Evolutionary conservation across 2,113 vertebrate species (phyloP).

Genomic region (Ellobius talpinus): DNA sequence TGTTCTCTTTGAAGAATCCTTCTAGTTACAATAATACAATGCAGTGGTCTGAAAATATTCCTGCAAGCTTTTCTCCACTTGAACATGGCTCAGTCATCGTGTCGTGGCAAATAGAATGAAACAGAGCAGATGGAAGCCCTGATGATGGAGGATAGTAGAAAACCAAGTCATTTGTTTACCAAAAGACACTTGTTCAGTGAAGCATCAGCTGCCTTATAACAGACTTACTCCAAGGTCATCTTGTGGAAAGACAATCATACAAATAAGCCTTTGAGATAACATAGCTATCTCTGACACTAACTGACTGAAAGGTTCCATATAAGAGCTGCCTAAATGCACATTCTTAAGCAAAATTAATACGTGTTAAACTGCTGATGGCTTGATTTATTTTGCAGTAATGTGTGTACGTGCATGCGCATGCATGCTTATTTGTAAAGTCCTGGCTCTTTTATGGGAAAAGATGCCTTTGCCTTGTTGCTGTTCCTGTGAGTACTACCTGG

Average conservation of each 20-base stretch:
- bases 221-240: neutral
- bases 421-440: neutral
- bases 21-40: neutral
- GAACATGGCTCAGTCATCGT: neutral
- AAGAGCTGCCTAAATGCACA: neutral
- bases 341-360: neutral
- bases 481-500: neutral
- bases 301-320: neutral
- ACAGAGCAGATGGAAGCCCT: neutral
- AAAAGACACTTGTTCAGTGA: neutral
- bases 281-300: neutral
- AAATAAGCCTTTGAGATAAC: neutral
- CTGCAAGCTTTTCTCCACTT: neutral
- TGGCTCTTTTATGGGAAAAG: neutral
- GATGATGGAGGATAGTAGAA: neutral
- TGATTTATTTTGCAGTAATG: neutral
- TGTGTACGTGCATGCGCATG: neutral
- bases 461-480: neutral
- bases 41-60: neutral
- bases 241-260: neutral
- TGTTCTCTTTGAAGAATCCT: neutral
- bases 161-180: neutral
- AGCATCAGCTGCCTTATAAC: neutral
- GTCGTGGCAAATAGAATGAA: neutral
- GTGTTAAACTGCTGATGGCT: neutral